Evolutionary conservation across 2,888 invertebrate genomes (phyloP).

Genomic region (Epinotia demarniana): DNA sequence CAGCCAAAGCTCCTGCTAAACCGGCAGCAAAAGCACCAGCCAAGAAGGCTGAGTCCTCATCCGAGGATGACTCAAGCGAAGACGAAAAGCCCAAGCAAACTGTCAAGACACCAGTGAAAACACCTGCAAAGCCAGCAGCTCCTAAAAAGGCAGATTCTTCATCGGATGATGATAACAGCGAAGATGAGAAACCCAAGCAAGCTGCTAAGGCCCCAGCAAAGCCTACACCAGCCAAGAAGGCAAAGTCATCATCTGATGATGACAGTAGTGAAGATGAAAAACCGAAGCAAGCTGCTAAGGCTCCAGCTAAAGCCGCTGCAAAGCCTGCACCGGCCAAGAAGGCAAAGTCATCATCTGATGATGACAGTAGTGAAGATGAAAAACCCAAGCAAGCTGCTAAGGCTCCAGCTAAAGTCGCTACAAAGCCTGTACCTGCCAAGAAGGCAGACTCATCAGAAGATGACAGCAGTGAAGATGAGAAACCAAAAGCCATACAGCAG

Average conservation of each 20-base stretch:
- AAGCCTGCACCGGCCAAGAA: slow-evolving; percentile 53
- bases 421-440: slow-evolving; percentile 56
- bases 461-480: slow-evolving; percentile 61
- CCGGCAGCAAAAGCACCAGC: slow-evolving; percentile 27
- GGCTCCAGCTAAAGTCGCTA: slow-evolving; percentile 50
- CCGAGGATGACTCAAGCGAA: slow-evolving; percentile 59
- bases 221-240: slow-evolving; percentile 50
- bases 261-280: slow-evolving; percentile 56
- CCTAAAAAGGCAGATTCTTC: slow-evolving; percentile 59
- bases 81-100: slow-evolving; percentile 51
- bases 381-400: slow-evolving; percentile 52
- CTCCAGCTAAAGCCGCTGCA: slow-evolving; percentile 38
- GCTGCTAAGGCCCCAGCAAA: slow-evolving; percentile 50
- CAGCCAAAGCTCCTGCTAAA: slow-evolving; percentile 36
- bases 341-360: slow-evolving; percentile 66
- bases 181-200: slow-evolving; percentile 64
- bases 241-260: slow-evolving; percentile 60
- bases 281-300: slow-evolving; percentile 46
- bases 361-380: slow-evolving; percentile 72
- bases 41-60: slow-evolving; percentile 50
- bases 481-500: slow-evolving; percentile 51
- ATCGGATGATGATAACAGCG: slow-evolving; percentile 68
- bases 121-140: slow-evolving; percentile 49
- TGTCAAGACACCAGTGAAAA: slow-evolving; percentile 45
- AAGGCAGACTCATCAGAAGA: slow-evolving; percentile 64